phyloP scores from a whole-genome alignment of 2,113 vertebrate species.

The Percopsis transmontana region DNA sequence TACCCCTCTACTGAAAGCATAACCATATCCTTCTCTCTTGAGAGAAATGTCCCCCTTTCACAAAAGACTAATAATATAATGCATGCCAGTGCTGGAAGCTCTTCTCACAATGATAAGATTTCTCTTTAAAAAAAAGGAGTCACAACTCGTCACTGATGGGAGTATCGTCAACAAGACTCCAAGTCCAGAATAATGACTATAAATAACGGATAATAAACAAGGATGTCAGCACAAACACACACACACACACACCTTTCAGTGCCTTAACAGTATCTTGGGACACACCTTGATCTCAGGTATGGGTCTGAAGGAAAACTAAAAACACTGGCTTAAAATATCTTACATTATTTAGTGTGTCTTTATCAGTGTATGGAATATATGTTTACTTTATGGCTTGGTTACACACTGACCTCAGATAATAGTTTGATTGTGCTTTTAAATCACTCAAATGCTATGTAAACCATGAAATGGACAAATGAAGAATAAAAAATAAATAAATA shows the following conservation, averaged over 20 bases:
- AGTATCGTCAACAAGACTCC: slow-evolving; percentile 5
- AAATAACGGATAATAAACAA: too few relatives aligned
- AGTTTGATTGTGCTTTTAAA: neutral
- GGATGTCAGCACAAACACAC: slow-evolving; percentile 2
- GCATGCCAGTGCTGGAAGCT: slow-evolving; percentile 16
- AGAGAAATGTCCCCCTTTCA: slow-evolving; percentile 65
- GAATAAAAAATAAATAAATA: neutral
- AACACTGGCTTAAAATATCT: too few relatives aligned
- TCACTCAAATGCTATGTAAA: neutral
- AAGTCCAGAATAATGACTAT: neutral
- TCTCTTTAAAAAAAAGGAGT: slow-evolving; percentile 49
- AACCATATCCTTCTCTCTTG: slow-evolving; percentile 70
- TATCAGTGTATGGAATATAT: neutral
- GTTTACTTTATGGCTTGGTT: neutral
- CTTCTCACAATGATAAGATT: slow-evolving; percentile 78
- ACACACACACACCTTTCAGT: neutral
- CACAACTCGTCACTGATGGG: neutral
- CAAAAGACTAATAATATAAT: slow-evolving; percentile 54
- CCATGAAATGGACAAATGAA: neutral
- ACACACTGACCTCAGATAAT: neutral
- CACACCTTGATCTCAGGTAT: neutral
- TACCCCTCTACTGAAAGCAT: slow-evolving; percentile 58
- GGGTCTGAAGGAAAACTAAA: neutral
- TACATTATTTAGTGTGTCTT: neutral
- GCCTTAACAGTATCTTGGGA: neutral